Base-by-base conservation (phyloP, 2,797 vertebrate genomes). In the Philypnodon macrostomus region DNA sequence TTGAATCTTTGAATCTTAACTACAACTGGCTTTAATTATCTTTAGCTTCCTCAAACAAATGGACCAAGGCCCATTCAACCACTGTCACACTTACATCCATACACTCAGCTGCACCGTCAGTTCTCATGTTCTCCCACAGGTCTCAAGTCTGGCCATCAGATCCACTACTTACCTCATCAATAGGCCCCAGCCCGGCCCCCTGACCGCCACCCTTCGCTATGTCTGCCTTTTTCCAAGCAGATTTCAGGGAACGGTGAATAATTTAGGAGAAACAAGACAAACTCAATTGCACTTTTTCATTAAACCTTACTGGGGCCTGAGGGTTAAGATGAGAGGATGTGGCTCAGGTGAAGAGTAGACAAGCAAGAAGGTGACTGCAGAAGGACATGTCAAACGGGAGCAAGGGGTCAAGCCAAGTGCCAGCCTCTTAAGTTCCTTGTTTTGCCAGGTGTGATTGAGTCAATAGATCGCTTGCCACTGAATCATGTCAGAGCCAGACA, bases 251-350 rank as follows among this genome's bases (percentile, higher is more conserved):
- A 75, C 45, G 9, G 65, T 87, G 56, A 88, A 88, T 88, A 52
- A 87, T 87, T 87, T 61, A 88, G 73, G 46, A 47, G 51, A 68
- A 85, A 88, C 85, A 87, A 81, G 77, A 66, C 67, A 67, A 77
- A 73, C 72, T 70, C 72, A 69, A 52, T 55, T 52, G 48, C 45
- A 54, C 35, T 29, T 84, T 85, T 84, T 77, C 80, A 85, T 79
- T 77, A 83, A 74, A 73, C 36, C 50, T 72, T 48, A 63, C 23
- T 15, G 35, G 15, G 2, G 24, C 3, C 15, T 4, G 47, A 35
- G 27, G 31, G 19, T 19, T 27, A 40, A 27, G 46, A 40, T 17
- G 26, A 39, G 45, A 63, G 46, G 52, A 66, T 53, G 58, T 8
- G 31, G 21, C 64, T 51, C 10, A 32, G 18, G 53, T 58, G 70